Evolutionary conservation across 2,113 vertebrate species (phyloP).

Genomic region (Cromileptes altivelis): DNA sequence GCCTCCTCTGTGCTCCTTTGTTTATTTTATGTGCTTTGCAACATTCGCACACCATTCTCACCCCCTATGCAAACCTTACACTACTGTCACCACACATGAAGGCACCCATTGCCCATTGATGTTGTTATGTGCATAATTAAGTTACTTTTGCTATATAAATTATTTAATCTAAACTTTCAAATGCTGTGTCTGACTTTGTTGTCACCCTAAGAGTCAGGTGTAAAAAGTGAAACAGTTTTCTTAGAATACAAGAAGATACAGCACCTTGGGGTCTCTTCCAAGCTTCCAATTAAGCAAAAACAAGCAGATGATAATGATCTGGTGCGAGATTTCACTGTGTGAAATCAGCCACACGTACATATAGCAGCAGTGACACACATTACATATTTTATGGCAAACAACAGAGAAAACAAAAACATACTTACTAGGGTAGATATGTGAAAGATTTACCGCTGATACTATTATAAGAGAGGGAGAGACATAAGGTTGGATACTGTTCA

Average conservation of each 20-base stretch:
- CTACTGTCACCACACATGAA: too few species aligned
- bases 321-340: neutral
- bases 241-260: constrained; percentile 18
- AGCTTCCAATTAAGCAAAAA: constrained; percentile 34
- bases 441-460: constrained; percentile 1
- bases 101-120: neutral
- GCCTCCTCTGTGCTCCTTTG: neutral
- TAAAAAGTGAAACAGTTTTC: neutral
- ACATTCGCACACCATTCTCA: neutral
- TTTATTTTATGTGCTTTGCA: neutral
- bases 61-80: neutral
- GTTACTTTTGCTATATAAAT: neutral
- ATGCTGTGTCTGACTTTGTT: neutral
- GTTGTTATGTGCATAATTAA: neutral
- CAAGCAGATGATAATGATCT: constrained; percentile 21
- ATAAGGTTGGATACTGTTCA: too few species aligned
- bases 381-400: neutral
- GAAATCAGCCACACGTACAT: neutral
- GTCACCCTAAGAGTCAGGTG: neutral
- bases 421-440: neutral
- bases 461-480: constrained; percentile 17
- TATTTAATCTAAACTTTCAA: neutral
- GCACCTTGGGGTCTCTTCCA: neutral
- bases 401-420: neutral
- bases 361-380: neutral